Base-by-base conservation (phyloP, 2,113 vertebrate genomes). In the Vidua macroura region DNA sequence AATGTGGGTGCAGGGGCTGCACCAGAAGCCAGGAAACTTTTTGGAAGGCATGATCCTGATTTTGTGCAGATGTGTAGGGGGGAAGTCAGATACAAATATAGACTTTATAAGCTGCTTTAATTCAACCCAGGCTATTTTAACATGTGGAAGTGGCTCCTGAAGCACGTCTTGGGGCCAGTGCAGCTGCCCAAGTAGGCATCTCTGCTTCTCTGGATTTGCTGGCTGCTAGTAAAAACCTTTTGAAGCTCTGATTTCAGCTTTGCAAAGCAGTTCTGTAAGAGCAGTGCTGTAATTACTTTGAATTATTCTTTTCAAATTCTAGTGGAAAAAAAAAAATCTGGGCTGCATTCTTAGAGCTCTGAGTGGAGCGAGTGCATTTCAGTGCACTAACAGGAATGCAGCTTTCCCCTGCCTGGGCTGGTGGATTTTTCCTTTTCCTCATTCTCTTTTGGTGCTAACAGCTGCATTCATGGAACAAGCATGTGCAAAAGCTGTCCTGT, bases 181-280 rank as follows among this genome's bases (percentile, higher is more conserved):
- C 93, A 96, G 94, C 96, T 97, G 95, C 92, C 90, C 7, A 95
- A 94, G 90, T 86, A 92, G 92, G 94, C 84, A 89, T 85, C 86
- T 95, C 89, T 91, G 87, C 95, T 96, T 86, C 86, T 93, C 88
- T 93, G 92, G 83, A 88, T 96, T 95, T 92, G 94, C 90, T 94
- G 73, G 92, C 95, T 96, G 95, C 95, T 86, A 66, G 85, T 86
- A 78, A 94, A 95, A 97, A 81, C 60, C 83, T 93, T 96, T 88
- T 90, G 86, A 94, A 96, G 92, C 86, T 95, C 88, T 90, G 88
- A 94, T 93, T 97, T 93, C 80, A 93, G 95, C 95, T 96, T 96
- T 90, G 95, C 95, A 86, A 96, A 93, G 96, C 94, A 92, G 21
- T 93, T 95, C 90, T 93, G 41, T 86, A 92, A 90, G 76, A 88